Conservation (phyloP, 2,113 vertebrate species). For the Dasyornis broadbenti region DNA sequence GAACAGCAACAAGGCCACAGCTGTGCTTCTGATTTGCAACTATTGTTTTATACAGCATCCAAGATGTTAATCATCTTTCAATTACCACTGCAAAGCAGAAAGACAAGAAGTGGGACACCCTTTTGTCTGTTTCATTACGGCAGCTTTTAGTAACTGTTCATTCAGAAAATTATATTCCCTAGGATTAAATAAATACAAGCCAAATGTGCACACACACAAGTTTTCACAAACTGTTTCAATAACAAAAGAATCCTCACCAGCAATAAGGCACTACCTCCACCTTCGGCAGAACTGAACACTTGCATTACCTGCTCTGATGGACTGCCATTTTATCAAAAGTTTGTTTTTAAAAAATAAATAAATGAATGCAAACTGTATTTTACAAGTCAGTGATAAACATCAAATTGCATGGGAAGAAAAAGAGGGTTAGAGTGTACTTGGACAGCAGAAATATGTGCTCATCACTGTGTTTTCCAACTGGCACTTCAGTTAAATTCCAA, state of each 20-base stretch:
- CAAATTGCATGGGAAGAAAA: neutral
- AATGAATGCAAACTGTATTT: neutral
- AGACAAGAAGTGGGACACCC: neutral
- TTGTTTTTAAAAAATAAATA: neutral
- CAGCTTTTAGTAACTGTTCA: neutral
- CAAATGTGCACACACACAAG: neutral
- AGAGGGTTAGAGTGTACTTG: neutral
- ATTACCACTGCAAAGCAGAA: neutral
- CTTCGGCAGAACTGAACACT: neutral
- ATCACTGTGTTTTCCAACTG: neutral
- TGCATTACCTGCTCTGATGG: neutral
- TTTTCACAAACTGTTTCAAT: neutral
- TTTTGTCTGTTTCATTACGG: neutral
- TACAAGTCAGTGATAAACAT: neutral
- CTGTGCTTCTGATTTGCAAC: neutral
- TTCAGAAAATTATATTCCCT: neutral
- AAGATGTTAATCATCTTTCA: neutral
- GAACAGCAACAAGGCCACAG: neutral
- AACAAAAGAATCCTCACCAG: neutral
- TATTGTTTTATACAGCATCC: neutral
- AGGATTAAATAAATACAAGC: neutral
- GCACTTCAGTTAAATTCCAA: neutral
- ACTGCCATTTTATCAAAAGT: neutral
- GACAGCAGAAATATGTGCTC: neutral
- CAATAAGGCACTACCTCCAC: neutral